These are phyloP conservation scores for Podargus strigoides DNA, from an alignment of 2,797 vertebrate species.

Conservation along the genomic window DNA sequence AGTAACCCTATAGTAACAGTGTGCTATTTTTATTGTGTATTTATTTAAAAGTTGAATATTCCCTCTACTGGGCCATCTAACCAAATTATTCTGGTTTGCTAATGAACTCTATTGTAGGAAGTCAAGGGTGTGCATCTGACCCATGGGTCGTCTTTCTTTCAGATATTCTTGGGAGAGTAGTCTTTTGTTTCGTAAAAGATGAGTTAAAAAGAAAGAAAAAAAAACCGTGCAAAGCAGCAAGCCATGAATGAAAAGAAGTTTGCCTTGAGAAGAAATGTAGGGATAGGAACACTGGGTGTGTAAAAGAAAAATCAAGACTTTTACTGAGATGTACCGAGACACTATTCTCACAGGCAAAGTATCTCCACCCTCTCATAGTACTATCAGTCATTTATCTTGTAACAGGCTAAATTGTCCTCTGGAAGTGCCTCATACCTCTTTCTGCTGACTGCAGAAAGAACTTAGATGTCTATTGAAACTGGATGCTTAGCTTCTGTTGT, in stretches of 20 bases:
- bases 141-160: not conserved
- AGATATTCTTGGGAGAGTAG: not conserved
- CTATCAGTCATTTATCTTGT: not conserved
- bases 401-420: not conserved
- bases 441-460: not conserved
- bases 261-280: not conserved
- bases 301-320: not conserved
- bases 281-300: not conserved
- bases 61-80: slow-evolving; percentile 56
- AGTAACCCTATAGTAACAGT: slow-evolving; percentile 75
- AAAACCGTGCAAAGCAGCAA: not conserved
- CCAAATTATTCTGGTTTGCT: slow-evolving; percentile 56
- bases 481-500: not conserved
- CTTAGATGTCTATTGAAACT: not conserved
- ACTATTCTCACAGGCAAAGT: not conserved
- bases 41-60: slow-evolving; percentile 81
- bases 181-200: not conserved
- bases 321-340: not conserved
- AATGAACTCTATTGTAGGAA: not conserved
- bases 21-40: slow-evolving; percentile 81
- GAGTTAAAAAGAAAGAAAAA: not conserved
- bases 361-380: not conserved
- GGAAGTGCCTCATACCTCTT: not conserved
- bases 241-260: not conserved
- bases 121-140: not conserved